These are phyloP conservation scores for Baronia brevicornis DNA, from an alignment of 2,888 invertebrate species.

Conservation along the genomic window DNA sequence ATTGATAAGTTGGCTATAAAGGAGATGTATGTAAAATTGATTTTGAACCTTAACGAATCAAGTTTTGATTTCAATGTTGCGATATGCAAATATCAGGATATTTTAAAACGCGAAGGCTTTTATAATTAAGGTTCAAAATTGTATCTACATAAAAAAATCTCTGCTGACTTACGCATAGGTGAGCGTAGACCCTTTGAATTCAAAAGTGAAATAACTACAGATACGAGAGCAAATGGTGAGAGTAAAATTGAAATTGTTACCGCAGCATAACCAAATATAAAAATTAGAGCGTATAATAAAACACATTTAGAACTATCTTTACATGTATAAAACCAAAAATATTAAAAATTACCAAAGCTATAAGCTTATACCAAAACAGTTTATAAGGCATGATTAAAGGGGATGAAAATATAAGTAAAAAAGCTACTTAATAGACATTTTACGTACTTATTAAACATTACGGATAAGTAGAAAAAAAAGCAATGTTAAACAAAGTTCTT, in stretches of 20 bases:
- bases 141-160: too few species aligned
- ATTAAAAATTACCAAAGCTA: constrained; percentile 66
- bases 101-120: too few species aligned
- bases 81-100: too few species aligned
- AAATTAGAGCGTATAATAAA: constrained; percentile 28
- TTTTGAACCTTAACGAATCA: too few species aligned
- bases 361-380: constrained; percentile 48
- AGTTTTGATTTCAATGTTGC: too few species aligned
- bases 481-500: constrained; percentile 45
- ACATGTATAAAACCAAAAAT: constrained; percentile 53
- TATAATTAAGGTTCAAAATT: too few species aligned
- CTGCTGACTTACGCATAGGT: too few species aligned
- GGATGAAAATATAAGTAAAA: constrained; percentile 19
- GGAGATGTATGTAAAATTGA: too few species aligned
- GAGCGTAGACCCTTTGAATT: too few species aligned
- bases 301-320: constrained; percentile 21
- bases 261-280: constrained; percentile 53
- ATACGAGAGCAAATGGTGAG: background rate
- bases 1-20: too few species aligned
- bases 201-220: background rate
- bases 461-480: too few species aligned
- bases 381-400: constrained; percentile 16
- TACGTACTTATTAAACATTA: constrained; percentile 17
- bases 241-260: constrained; percentile 25
- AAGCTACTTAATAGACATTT: constrained; percentile 12